Evolutionary conservation across 2,113 vertebrate species (phyloP).

Genomic region (Syrrhaptes paradoxus): DNA sequence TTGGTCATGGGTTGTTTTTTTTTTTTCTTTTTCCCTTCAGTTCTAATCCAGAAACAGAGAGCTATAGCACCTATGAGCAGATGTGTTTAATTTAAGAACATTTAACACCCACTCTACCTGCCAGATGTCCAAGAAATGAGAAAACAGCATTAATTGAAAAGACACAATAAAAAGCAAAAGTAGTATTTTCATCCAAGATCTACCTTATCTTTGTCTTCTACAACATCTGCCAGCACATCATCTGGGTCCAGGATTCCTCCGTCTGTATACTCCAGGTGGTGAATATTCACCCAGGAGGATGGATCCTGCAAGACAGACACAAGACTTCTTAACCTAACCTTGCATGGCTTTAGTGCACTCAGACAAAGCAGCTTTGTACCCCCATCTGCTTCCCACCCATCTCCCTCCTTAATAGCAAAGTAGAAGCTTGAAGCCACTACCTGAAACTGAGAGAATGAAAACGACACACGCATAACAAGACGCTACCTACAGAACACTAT

Average conservation of each 20-base stretch:
- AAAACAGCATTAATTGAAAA: background rate
- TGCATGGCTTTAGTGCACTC: background rate
- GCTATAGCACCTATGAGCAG: background rate
- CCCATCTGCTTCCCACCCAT: background rate
- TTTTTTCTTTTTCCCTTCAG: too few species aligned
- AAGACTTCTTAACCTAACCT: background rate
- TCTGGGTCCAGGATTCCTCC: conserved; percentile 98
- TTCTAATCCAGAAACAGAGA: background rate
- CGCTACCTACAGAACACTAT: fast-evolving
- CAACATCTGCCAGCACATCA: conserved; percentile 92
- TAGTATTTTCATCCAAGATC: background rate
- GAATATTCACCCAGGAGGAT: conserved; percentile 90
- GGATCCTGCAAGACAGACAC: conserved; percentile 80
- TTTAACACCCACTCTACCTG: background rate
- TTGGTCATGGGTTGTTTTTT: background rate
- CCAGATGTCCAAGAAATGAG: background rate
- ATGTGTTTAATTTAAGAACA: background rate
- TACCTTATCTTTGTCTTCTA: conserved; percentile 98
- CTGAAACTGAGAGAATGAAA: background rate
- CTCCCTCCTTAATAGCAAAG: fast-evolving
- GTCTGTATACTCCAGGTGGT: conserved; percentile 95
- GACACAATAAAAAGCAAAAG: background rate
- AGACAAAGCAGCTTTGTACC: background rate
- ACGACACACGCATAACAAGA: background rate
- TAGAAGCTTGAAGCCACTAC: background rate